phyloP scores from a whole-genome alignment of 2,797 vertebrate genomes.

The Danio albolineatus region DNA sequence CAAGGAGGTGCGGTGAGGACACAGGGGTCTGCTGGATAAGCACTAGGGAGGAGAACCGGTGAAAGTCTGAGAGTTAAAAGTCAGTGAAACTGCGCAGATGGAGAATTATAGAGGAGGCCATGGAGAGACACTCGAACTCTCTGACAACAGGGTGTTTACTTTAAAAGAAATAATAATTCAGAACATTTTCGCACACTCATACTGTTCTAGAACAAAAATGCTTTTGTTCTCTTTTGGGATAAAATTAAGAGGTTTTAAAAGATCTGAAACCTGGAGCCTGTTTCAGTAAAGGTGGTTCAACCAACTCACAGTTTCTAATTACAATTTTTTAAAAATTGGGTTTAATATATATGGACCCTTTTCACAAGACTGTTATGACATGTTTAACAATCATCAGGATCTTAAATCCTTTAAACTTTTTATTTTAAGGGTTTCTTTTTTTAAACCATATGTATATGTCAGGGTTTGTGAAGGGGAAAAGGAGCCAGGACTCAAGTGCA shows the following conservation, averaged over 20 bases:
- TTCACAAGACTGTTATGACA: too few species aligned
- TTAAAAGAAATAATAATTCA: background rate
- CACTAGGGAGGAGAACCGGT: background rate
- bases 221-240: background rate
- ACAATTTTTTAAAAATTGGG: too few species aligned
- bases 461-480: too few species aligned
- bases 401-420: too few species aligned
- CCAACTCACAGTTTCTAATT: too few species aligned
- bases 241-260: background rate
- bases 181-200: background rate
- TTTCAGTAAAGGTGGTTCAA: too few species aligned
- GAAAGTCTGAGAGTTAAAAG: conserved; percentile 2
- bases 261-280: background rate
- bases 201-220: background rate
- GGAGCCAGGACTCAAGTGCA: too few species aligned
- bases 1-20: background rate
- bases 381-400: too few species aligned
- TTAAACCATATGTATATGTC: too few species aligned
- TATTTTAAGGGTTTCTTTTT: too few species aligned
- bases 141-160: background rate
- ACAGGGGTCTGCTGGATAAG: background rate
- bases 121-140: background rate
- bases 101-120: conserved; percentile 6
- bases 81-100: conserved; percentile 9
- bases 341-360: too few species aligned